Evolutionary conservation across 2,113 vertebrate species (phyloP), one percentile per base, ranked within the genome.

Genomic region (Salvelinus fontinalis): DNA sequence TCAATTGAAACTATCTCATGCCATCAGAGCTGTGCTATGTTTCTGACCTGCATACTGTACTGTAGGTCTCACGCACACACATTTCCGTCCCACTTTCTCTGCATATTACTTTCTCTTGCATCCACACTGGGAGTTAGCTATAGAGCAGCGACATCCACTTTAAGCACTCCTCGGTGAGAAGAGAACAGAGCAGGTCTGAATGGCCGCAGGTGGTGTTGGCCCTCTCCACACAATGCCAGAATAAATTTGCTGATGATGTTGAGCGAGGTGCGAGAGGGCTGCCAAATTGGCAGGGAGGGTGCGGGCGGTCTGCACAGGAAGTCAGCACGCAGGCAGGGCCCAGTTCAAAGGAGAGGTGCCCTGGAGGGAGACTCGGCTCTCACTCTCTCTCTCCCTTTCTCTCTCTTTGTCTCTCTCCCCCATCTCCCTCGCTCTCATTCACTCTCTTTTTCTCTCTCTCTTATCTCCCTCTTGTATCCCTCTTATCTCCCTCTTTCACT

Each of bases 241-340:
- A 70, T 66, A 64, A 75, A 75, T 73, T 71, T 77, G 54, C 78
- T 73, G 59, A 18, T 65, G 57, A 3, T 73, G 62, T 11, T 54
- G 51, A 24, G 74, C 72, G 60, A 27, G 70, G 64, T 26, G 27
- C 14, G 51, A 6, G 44, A 3, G 20, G 44, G 71, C 26, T 80
- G 80, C 80, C 77, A 80, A 67, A 60, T 80, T 80, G 83, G 78
- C 70, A 67, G 69, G 39, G 69, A 54, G 51, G 51, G 51, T 5
- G 31, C 34, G 18, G 31, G 67, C 75, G 49, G 24, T 18, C 60
- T 44, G 70, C 24, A 11, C 69, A 75, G 80, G 73, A 74, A 75
- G 73, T 48, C 48, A 69, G 54, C 60, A 27, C 26, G 18, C 26
- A 64, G 70, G 62, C 26, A 12, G 27, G 64, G 27, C 7, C 26